Percentiles rank a stretch among this genome's conserved stretches.
Evolutionary conservation across 2,888 invertebrate species (phyloP).

Genomic region (Pherbina coryleti): DNA sequence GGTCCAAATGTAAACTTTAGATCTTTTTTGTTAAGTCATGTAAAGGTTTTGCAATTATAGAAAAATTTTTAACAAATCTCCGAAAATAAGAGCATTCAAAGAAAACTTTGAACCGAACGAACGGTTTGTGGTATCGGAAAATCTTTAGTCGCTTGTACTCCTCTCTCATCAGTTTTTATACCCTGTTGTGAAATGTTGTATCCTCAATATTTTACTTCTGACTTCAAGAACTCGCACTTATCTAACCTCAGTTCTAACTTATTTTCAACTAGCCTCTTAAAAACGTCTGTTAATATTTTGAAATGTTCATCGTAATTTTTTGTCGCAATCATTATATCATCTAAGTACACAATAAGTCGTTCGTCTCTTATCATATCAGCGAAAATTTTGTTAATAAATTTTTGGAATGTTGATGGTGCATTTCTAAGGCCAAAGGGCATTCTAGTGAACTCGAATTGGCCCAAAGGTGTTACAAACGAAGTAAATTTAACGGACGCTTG

Average conservation of each 20-base stretch:
- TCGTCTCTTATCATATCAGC: conserved; percentile 32
- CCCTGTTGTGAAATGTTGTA: conserved; percentile 38
- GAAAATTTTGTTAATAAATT: conserved; percentile 21
- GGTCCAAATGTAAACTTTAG: conserved; percentile 42
- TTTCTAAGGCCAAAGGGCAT: conserved; percentile 39
- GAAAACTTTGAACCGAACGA: conserved; percentile 34
- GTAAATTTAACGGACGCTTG: background rate
- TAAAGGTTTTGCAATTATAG: conserved; percentile 37
- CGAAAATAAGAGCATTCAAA: conserved; percentile 43
- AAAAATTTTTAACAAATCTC: conserved; percentile 44
- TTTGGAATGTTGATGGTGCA: conserved; percentile 4
- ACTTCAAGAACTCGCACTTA: conserved; percentile 35
- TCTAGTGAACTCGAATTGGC: conserved; percentile 28
- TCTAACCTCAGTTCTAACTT: background rate
- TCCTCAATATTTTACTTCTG: conserved; percentile 48
- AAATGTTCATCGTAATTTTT: conserved; percentile 29
- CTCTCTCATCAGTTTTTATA: background rate
- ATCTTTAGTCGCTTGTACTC: background rate
- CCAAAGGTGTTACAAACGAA: background rate
- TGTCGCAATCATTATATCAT: conserved; percentile 51
- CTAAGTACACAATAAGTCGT: conserved; percentile 49
- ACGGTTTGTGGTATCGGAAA: background rate
- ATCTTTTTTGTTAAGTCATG: conserved; percentile 42
- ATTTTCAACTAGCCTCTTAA: conserved; percentile 39
- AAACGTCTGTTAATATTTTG: conserved; percentile 40